Conservation (phyloP, 1,140 invertebrate species). For the Protaetia brevitarsis region DNA sequence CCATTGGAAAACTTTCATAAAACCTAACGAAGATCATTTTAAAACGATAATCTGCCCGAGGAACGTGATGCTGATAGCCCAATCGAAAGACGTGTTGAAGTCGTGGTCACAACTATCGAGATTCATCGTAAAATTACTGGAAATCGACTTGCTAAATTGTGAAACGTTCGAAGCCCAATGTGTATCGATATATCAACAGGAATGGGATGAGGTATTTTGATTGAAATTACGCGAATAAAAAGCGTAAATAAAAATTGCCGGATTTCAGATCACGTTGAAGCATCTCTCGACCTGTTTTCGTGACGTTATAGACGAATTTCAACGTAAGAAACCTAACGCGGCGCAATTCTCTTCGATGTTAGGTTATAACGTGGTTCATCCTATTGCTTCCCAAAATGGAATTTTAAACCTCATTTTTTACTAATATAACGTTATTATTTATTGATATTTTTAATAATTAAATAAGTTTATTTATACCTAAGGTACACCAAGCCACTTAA, state of each 20-base stretch:
- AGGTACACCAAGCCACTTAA: background rate
- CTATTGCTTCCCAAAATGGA: conserved; percentile 41
- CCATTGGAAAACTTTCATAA: background rate
- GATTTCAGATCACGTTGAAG: conserved; percentile 8
- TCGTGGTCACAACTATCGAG: conserved; percentile 33
- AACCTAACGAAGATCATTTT: conserved; percentile 31
- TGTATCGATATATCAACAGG: conserved; percentile 37
- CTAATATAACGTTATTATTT: background rate
- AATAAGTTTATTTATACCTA: conserved; percentile 7
- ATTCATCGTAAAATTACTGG: conserved; percentile 31
- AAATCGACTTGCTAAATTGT: conserved; percentile 31
- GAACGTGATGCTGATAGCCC: conserved; percentile 34
- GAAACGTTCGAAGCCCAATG: conserved; percentile 42
- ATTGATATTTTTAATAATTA: background rate
- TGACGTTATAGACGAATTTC: conserved; percentile 22
- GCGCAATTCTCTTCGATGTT: conserved; percentile 36
- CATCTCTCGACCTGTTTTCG: conserved; percentile 24
- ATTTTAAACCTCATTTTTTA: conserved; percentile 22
- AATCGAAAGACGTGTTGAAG: conserved; percentile 13
- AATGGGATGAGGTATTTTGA: conserved; percentile 38
- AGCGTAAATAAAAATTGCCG: background rate
- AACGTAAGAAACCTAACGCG: background rate
- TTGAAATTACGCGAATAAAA: too few relatives aligned
- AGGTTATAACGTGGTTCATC: conserved; percentile 43
- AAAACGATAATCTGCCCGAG: conserved; percentile 34